Conservation (phyloP, 2,888 invertebrate species). For the Lasioglossum marginatum region DNA sequence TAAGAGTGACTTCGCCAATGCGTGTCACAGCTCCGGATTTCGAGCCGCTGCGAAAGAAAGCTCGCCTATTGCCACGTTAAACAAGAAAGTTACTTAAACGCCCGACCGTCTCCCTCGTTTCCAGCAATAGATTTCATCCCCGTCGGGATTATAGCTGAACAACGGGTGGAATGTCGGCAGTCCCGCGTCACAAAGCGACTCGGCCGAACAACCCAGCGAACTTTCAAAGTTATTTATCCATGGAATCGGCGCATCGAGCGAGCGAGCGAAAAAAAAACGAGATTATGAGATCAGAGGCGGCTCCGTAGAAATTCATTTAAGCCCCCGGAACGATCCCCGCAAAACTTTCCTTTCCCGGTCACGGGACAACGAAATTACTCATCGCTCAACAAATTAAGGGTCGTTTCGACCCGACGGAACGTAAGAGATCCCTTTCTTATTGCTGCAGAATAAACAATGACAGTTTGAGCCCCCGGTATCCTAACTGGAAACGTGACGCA, state of each 20-base stretch:
- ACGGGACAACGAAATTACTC: slow-evolving; percentile 31
- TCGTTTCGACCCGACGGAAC: slow-evolving; percentile 3
- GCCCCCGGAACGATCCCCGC: slow-evolving; percentile 26
- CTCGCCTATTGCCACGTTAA: not conserved
- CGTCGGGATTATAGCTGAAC: not conserved
- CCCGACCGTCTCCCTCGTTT: not conserved
- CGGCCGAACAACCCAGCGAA: not conserved
- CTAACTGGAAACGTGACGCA: not conserved
- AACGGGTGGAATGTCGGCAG: not conserved
- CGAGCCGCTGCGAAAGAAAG: not conserved
- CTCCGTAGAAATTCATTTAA: slow-evolving; percentile 29
- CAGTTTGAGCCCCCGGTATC: not conserved
- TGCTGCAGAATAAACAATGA: not conserved
- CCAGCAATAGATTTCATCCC: slow-evolving; percentile 11
- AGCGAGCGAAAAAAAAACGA: slow-evolving; percentile 3
- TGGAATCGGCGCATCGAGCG: slow-evolving; percentile 1
- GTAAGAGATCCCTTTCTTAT: slow-evolving; percentile 4
- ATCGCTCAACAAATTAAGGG: slow-evolving; percentile 11
- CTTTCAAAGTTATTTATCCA: slow-evolving; percentile 10
- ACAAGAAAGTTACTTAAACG: slow-evolving; percentile 5
- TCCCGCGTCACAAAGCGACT: not conserved
- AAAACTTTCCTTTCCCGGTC: slow-evolving; percentile 37
- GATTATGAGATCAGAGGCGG: slow-evolving; percentile 9
- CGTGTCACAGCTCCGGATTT: not conserved
- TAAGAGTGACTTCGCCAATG: no score